Base-by-base conservation (phyloP, 2,888 invertebrate species). In the Brachyptera putata region DNA sequence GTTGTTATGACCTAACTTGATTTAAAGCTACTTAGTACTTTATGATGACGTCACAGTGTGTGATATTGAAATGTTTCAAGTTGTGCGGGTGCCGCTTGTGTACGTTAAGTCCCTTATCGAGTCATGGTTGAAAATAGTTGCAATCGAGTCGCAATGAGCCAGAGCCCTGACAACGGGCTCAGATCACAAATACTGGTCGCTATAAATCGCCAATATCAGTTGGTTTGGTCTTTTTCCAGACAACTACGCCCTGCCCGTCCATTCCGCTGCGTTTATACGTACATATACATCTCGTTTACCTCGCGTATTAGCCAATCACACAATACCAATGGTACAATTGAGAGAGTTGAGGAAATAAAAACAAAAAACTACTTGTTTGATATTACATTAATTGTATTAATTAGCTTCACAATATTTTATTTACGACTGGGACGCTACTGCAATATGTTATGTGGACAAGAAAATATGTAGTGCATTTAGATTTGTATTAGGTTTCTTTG, bases 351-450 rank as follows among this genome's bases (percentile, higher is more conserved):
- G n/a, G n/a, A n/a, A n/a, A n/a, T n/a, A n/a, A n/a, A n/a, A 30
- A 30, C 30, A 30, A 11, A 30, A 30, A 30, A 30, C 5, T 30
- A 30, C 7, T 30, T 18, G 53, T 53, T 34, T 34, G 34, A 34
- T 53, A 53, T 53, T 34, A 53, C 53, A 36, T 53, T 53, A 53
- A 53, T 53, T 53, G 53, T 53, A 53, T 53, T 53, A 53, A 53
- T 53, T 53, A 53, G 36, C 53, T 53, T 53, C 53, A 53, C 53
- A 34, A 53, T 53, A 36, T 21, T 34, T 34, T 53, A 53, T 53
- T 53, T 53, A 53, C 34, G 53, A 53, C 34, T 36, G 16, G 18
- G 34, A 34, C 22, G 9, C 34, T 21, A 53, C 36, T 53, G 53
- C 34, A 53, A 34, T 53, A 53, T 43, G n/a, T 41, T 53, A 53